Percentiles rank a stretch among this genome's conserved stretches.
Evolutionary conservation across 1,140 invertebrate species (phyloP).

Genomic region (Helicorthomorpha holstii): DNA sequence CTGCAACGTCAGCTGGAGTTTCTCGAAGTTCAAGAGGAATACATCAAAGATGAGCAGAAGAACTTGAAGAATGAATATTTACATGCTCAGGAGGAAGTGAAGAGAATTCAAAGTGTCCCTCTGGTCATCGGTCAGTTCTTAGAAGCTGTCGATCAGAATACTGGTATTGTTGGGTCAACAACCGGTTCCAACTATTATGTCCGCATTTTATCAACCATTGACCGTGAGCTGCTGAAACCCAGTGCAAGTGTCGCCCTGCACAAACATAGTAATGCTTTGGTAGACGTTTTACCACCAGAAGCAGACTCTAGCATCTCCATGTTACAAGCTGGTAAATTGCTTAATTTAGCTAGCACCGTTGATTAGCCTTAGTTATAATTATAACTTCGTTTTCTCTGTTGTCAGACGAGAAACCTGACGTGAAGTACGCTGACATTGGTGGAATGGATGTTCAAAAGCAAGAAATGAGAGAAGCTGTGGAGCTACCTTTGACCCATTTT

Average conservation of each 20-base stretch:
- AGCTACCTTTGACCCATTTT: slow-evolving; percentile 93
- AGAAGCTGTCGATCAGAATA: slow-evolving; percentile 95
- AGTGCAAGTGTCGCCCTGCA: slow-evolving; percentile 92
- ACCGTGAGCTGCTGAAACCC: slow-evolving; percentile 86
- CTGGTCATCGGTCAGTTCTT: slow-evolving; percentile 95
- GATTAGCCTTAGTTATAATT: not conserved
- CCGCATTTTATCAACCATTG: slow-evolving; percentile 82
- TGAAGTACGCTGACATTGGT: slow-evolving; percentile 93
- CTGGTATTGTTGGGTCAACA: slow-evolving; percentile 75
- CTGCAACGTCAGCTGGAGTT: slow-evolving; percentile 89
- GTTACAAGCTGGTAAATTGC: slow-evolving; percentile 59
- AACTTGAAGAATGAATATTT: slow-evolving; percentile 95
- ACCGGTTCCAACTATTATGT: slow-evolving; percentile 95
- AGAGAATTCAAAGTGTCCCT: slow-evolving; percentile 92
- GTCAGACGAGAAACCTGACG: slow-evolving; percentile 93
- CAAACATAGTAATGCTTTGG: slow-evolving; percentile 94
- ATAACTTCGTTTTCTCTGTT: slow-evolving; percentile 12
- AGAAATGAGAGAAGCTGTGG: slow-evolving; percentile 96
- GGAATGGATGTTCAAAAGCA: slow-evolving; percentile 99
- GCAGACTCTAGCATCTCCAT: slow-evolving; percentile 96
- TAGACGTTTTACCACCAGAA: slow-evolving; percentile 92
- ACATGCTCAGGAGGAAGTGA: slow-evolving; percentile 93
- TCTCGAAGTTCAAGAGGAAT: slow-evolving; percentile 92
- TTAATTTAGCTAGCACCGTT: not conserved
- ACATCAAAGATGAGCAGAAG: slow-evolving; percentile 95